A percentile compares a stretch with the other conserved stretches of the same genome.
Evolutionary conservation across 1,140 invertebrate genomes (phyloP).

Genomic region (Trichomalopsis sarcophagae): DNA sequence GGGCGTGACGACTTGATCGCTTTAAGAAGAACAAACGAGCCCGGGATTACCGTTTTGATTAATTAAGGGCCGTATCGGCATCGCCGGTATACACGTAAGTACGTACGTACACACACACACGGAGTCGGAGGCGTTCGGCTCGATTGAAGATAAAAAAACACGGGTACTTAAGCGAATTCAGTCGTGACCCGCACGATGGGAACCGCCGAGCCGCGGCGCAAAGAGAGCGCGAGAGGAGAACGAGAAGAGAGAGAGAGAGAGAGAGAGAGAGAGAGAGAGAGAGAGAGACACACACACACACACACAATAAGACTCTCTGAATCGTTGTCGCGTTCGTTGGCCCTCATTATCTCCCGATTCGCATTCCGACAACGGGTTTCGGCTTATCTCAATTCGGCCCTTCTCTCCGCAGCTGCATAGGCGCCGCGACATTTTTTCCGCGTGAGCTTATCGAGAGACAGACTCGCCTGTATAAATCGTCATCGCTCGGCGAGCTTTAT

Average conservation of each 20-base stretch:
- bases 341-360: slow-evolving; percentile 64
- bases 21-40: slow-evolving; percentile 17
- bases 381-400: slow-evolving; percentile 65
- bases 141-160: slow-evolving; percentile 40
- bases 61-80: slow-evolving; percentile 27
- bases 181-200: slow-evolving; percentile 28
- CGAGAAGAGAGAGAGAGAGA: background rate
- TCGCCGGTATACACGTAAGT: background rate
- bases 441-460: background rate
- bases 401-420: background rate
- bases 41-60: slow-evolving; percentile 35
- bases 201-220: background rate
- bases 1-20: slow-evolving; percentile 36
- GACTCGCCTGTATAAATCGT: background rate
- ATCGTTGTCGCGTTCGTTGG: slow-evolving; percentile 46
- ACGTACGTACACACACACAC: background rate
- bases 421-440: background rate
- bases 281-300: background rate
- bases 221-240: background rate
- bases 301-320: background rate
- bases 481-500: background rate
- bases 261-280: background rate
- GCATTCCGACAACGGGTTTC: slow-evolving; percentile 64
- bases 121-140: slow-evolving; percentile 15
- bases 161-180: slow-evolving; percentile 38